These are phyloP conservation scores for Smithornis capensis DNA, from an alignment of 2,113 vertebrate species.

Conservation along the genomic window DNA sequence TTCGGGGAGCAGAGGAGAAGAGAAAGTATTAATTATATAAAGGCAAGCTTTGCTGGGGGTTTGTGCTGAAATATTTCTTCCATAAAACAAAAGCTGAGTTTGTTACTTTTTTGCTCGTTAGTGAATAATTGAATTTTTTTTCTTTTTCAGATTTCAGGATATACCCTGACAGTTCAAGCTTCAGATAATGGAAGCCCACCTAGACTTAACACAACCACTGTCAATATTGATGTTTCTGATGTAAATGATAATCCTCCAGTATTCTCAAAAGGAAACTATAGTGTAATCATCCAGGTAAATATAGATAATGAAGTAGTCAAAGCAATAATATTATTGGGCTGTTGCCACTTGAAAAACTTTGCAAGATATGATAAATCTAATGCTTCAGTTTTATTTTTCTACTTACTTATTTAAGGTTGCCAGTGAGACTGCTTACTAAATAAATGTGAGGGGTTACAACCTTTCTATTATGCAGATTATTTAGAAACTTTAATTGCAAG, in stretches of 20 bases:
- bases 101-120: neutral
- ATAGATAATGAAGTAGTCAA: neutral
- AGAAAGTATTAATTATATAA: neutral
- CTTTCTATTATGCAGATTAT: neutral
- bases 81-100: neutral
- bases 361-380: neutral
- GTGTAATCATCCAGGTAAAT: constrained; percentile 90
- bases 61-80: neutral
- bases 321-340: neutral
- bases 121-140: neutral
- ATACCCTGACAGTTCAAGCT: constrained; percentile 88
- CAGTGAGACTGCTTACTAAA: neutral
- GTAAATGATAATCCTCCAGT: constrained; percentile 94
- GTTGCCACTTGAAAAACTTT: neutral
- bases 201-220: constrained; percentile 79
- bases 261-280: constrained; percentile 94
- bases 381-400: neutral
- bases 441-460: neutral
- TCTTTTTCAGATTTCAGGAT: constrained; percentile 87
- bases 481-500: neutral
- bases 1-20: neutral
- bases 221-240: constrained; percentile 97
- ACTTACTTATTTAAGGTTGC: neutral
- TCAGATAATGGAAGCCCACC: constrained; percentile 86
- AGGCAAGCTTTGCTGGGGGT: neutral